Percentiles rank a stretch among this genome's conserved stretches.
Conservation (phyloP, 2,888 invertebrate genomes). For the Caenorhabditis sp. region DNA sequence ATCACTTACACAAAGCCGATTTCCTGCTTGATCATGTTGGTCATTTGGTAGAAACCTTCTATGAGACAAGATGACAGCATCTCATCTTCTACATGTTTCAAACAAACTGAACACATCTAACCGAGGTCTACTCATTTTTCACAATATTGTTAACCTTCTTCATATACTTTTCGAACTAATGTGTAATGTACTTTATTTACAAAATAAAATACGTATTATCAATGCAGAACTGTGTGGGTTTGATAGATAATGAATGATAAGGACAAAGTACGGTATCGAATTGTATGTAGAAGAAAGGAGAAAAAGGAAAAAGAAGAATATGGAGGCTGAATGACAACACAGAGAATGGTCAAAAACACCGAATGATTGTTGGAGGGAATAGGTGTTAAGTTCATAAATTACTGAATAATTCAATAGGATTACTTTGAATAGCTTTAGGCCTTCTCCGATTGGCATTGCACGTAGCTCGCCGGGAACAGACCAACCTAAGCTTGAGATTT, state of each 20-base stretch:
- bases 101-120: too few species aligned
- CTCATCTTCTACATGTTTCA: not conserved
- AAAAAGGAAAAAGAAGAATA: not conserved
- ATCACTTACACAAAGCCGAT: constrained; percentile 75
- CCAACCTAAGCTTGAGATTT: constrained; percentile 56
- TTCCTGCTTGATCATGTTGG: constrained; percentile 58
- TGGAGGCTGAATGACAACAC: constrained; percentile 7
- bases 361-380: constrained; percentile 34
- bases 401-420: not conserved
- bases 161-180: constrained; percentile 5
- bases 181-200: constrained; percentile 9
- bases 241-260: too few species aligned
- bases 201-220: constrained; percentile 8
- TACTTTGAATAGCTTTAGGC: constrained; percentile 4
- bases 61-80: constrained; percentile 18
- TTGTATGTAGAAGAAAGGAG: too few species aligned
- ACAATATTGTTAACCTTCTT: too few species aligned
- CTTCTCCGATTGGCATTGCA: constrained; percentile 57
- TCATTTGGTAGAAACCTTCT: constrained; percentile 43
- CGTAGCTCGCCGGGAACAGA: constrained; percentile 76
- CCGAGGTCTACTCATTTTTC: too few species aligned
- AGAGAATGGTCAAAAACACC: constrained; percentile 32
- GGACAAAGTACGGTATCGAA: not conserved
- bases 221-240: too few species aligned
- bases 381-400: constrained; percentile 21